A percentile compares a stretch with the other conserved stretches of the same genome.
These are phyloP conservation scores for Protonemura montana DNA, from an alignment of 2,888 invertebrate genomes.

Conservation along the genomic window DNA sequence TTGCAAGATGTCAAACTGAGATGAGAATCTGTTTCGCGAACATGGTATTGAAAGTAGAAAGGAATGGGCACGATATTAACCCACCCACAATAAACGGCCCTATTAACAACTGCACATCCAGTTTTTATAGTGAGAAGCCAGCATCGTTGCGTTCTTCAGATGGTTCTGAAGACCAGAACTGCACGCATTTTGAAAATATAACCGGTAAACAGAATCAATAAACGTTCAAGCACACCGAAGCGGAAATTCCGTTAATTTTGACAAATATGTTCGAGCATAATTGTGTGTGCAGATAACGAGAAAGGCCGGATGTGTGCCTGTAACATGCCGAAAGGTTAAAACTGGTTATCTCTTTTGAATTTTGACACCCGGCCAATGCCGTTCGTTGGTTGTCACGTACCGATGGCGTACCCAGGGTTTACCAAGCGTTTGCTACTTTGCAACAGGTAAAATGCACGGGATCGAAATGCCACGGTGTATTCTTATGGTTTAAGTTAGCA, in stretches of 20 bases:
- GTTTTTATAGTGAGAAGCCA: too few relatives aligned
- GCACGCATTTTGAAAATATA: too few relatives aligned
- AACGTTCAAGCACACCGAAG: background rate
- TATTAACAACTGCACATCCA: background rate
- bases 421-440: background rate
- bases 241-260: background rate
- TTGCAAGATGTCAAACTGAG: background rate
- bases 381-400: background rate
- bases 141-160: too few relatives aligned
- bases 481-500: background rate
- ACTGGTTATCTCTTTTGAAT: conserved; percentile 1
- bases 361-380: conserved; percentile 4
- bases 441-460: background rate
- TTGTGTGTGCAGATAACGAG: background rate
- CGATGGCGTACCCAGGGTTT: background rate
- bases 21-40: background rate
- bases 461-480: background rate
- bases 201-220: too few relatives aligned
- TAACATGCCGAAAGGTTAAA: conserved; percentile 1
- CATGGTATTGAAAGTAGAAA: background rate
- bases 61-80: background rate
- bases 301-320: background rate
- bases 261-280: background rate
- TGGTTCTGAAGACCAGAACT: too few relatives aligned
- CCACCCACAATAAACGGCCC: background rate